These are phyloP conservation scores for Ceratosolen fusciceps DNA, from an alignment of 1,140 invertebrate genomes.

Conservation along the genomic window DNA sequence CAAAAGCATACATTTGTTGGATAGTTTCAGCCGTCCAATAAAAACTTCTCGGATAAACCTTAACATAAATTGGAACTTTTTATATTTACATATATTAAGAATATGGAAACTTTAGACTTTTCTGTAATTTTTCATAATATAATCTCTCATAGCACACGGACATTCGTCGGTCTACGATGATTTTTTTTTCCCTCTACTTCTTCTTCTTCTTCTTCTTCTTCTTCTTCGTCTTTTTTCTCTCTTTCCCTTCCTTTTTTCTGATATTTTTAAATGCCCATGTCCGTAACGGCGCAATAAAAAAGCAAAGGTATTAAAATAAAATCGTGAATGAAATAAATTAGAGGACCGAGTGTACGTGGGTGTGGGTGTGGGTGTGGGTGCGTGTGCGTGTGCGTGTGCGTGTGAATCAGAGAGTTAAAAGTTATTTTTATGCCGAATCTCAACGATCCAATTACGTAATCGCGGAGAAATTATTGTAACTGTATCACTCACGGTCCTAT, in stretches of 20 bases:
- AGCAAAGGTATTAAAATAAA: background rate
- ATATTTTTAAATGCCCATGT: too few species aligned
- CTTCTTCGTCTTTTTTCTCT: too few species aligned
- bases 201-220: too few species aligned
- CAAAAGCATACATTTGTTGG: background rate
- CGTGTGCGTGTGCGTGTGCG: too few species aligned
- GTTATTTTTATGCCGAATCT: background rate
- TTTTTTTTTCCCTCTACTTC: too few species aligned
- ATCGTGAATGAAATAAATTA: background rate
- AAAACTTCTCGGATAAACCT: conserved; percentile 7
- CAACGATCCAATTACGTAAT: background rate
- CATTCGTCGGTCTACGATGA: too few species aligned
- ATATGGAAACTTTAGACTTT: background rate
- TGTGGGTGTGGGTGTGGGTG: too few species aligned
- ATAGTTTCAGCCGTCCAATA: background rate
- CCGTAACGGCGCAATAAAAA: too few species aligned
- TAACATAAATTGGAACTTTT: conserved; percentile 1
- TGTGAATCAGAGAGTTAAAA: too few species aligned
- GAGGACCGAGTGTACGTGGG: too few species aligned
- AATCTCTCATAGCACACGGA: too few species aligned
- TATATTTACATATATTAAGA: conserved; percentile 15
- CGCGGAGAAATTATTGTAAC: background rate
- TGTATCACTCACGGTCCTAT: background rate
- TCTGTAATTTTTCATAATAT: background rate
- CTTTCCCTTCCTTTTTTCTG: too few species aligned